A percentile compares a stretch with the other conserved stretches of the same genome.
Evolutionary conservation across 92 coral and sea anemone species (phyloP).

Genomic region (Actinernus sp.): DNA sequence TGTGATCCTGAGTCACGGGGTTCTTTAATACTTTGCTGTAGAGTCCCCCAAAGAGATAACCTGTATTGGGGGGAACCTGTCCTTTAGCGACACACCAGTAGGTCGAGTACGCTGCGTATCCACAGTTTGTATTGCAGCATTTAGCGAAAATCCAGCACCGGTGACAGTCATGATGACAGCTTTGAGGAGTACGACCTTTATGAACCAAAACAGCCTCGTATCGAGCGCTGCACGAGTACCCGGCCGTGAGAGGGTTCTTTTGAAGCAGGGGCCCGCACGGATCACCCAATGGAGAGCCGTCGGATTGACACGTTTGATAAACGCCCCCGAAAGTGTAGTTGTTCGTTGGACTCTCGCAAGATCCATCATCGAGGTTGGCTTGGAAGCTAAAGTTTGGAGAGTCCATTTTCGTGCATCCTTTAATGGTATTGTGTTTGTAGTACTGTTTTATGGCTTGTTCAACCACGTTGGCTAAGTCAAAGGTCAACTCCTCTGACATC

Average conservation of each 20-base stretch:
- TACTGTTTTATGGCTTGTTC: conserved; percentile 66
- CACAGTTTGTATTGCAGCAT: conserved; percentile 72
- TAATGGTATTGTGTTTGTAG: conserved; percentile 83
- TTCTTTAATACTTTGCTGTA: conserved; percentile 65
- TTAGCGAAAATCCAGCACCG: conserved; percentile 70
- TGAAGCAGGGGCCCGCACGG: conserved; percentile 76
- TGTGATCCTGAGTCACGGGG: conserved; percentile 66
- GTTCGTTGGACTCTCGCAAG: conserved; percentile 81
- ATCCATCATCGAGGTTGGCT: conserved; percentile 86
- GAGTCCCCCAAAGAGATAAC: conserved; percentile 87
- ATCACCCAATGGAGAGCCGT: conserved; percentile 64
- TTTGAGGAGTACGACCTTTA: conserved; percentile 73
- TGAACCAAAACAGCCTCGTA: conserved; percentile 82
- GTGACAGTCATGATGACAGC: conserved; percentile 77
- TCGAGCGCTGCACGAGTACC: conserved; percentile 69
- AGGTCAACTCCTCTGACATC: conserved; percentile 59
- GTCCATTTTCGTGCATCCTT: conserved; percentile 83
- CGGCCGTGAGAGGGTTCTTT: conserved; percentile 74
- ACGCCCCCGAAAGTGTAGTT: conserved; percentile 97
- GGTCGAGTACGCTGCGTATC: conserved; percentile 64
- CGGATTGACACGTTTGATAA: conserved; percentile 76
- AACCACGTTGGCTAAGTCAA: conserved; percentile 66
- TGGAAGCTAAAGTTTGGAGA: conserved; percentile 96
- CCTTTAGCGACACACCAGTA: conserved; percentile 93
- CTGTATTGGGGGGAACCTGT: conserved; percentile 25